phyloP scores from a whole-genome alignment of 64 coral and sea anemone species.

The Orbicella faveolata region DNA sequence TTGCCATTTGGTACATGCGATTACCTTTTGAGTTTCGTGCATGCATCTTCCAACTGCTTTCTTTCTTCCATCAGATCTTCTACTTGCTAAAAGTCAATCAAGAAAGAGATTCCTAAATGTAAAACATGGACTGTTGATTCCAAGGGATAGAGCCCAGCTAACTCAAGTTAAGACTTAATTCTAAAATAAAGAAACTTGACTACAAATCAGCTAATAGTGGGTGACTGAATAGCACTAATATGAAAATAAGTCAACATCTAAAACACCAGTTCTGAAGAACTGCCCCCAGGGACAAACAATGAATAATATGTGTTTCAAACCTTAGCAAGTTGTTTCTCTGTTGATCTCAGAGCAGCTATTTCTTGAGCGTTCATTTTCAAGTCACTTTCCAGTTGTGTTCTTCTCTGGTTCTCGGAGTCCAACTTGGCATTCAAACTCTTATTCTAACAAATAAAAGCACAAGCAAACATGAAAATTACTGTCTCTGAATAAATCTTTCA shows the following conservation, averaged over 20 bases:
- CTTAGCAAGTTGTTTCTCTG: constrained; percentile 83
- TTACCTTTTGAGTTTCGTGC: constrained; percentile 91
- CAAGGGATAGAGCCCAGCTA: too few species aligned
- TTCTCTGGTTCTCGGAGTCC: constrained; percentile 74
- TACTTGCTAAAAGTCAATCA: constrained; percentile 62
- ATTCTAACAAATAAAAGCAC: constrained; percentile 34
- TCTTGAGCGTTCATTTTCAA: constrained; percentile 75
- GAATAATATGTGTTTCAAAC: constrained; percentile 14
- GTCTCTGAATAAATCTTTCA: too few species aligned
- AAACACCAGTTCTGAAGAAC: neutral
- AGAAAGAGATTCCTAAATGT: neutral
- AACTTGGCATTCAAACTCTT: constrained; percentile 68
- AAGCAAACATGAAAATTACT: neutral
- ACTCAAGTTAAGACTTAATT: too few species aligned
- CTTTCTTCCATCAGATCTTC: constrained; percentile 89
- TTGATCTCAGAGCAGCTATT: constrained; percentile 67
- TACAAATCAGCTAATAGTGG: too few species aligned
- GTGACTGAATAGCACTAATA: too few species aligned
- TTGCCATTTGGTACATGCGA: neutral
- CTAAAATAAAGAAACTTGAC: too few species aligned
- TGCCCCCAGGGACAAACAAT: neutral
- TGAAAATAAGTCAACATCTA: too few species aligned
- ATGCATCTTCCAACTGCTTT: constrained; percentile 87
- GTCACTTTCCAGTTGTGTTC: constrained; percentile 76
- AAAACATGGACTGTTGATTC: neutral